Conservation (phyloP, 1,140 invertebrate genomes). For the Apis cerana region DNA sequence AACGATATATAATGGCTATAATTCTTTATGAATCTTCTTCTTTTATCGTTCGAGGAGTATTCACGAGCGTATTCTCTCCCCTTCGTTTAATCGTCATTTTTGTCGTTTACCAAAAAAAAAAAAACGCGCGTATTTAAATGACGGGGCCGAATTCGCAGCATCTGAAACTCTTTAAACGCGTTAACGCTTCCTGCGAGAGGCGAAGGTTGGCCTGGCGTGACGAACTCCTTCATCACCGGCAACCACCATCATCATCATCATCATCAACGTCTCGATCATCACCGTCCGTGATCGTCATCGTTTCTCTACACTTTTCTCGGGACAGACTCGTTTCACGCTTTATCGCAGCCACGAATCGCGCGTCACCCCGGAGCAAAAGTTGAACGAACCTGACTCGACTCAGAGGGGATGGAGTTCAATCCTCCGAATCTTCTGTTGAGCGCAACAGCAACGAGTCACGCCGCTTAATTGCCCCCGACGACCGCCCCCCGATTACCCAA, state of each 20-base stretch:
- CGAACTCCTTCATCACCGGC: conserved; percentile 28
- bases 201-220: conserved; percentile 44
- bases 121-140: neutral
- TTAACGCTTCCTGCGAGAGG: neutral
- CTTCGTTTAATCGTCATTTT: too few species aligned
- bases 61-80: too few species aligned
- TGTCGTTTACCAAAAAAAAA: too few species aligned
- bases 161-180: neutral
- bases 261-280: conserved; percentile 27
- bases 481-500: too few species aligned
- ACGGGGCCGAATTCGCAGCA: neutral
- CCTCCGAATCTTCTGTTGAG: too few species aligned
- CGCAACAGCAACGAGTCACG: too few species aligned
- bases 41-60: too few species aligned
- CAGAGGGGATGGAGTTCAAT: too few species aligned
- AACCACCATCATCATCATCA: conserved; percentile 17
- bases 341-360: neutral
- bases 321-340: conserved; percentile 27
- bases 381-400: conserved; percentile 9
- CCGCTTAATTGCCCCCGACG: too few species aligned
- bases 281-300: conserved; percentile 29
- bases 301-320: conserved; percentile 18
- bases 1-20: too few species aligned
- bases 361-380: neutral
- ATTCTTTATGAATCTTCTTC: too few species aligned